Evolutionary conservation across 2,888 invertebrate species (phyloP).

Genomic region (Lasioglossum marginatum): DNA sequence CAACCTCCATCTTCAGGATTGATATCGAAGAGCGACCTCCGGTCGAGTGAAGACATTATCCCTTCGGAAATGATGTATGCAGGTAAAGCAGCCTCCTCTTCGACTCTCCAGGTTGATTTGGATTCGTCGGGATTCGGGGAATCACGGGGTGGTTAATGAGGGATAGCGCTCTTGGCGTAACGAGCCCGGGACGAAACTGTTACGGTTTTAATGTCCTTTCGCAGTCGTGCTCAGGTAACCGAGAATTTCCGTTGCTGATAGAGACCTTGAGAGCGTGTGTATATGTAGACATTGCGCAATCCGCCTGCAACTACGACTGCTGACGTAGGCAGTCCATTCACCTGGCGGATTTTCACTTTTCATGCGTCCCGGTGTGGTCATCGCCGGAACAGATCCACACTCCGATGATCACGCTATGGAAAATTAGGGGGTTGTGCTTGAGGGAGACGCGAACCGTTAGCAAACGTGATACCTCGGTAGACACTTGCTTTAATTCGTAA

Average conservation of each 20-base stretch:
- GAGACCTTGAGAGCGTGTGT: conserved; percentile 65
- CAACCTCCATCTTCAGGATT: neutral
- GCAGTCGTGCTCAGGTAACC: conserved; percentile 64
- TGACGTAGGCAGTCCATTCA: conserved; percentile 60
- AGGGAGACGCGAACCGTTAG: neutral
- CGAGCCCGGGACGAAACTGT: conserved; percentile 9
- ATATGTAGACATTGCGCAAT: conserved; percentile 44
- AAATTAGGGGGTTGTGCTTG: conserved; percentile 33
- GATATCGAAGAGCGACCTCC: neutral
- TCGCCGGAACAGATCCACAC: conserved; percentile 43
- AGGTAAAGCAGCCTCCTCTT: neutral
- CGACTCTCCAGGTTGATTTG: neutral
- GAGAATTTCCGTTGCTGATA: conserved; percentile 70
- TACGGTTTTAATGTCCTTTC: conserved; percentile 56
- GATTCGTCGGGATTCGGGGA: neutral
- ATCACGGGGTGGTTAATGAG: neutral
- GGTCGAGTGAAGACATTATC: neutral
- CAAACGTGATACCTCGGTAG: too few species aligned
- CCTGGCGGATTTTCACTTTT: conserved; percentile 71
- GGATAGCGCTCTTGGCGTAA: neutral
- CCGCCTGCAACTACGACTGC: conserved; percentile 17
- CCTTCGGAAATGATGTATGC: neutral
- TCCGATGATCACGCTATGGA: neutral
- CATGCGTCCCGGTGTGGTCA: conserved; percentile 45
- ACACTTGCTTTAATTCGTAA: too few species aligned